Evolutionary conservation across 2,797 vertebrate genomes (phyloP).

Genomic region (Schizopygopsis malacanthus): DNA sequence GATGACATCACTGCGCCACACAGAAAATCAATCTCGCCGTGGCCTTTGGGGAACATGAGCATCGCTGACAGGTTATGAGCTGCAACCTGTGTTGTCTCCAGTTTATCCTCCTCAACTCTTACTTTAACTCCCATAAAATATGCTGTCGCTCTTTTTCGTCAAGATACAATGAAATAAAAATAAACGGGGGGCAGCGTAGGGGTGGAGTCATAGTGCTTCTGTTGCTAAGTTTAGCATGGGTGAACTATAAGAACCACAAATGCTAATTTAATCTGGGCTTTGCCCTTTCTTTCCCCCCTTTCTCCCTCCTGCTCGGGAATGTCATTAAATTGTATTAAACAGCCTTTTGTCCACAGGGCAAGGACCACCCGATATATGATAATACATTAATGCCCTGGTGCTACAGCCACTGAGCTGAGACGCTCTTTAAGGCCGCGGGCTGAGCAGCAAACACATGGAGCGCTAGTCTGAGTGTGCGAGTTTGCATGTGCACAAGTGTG

Average conservation of each 20-base stretch:
- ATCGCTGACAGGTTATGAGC: constrained; percentile 78
- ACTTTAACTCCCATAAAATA: constrained; percentile 1
- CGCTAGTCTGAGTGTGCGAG: constrained; percentile 79
- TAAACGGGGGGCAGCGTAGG: background rate
- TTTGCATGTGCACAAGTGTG: constrained; percentile 57
- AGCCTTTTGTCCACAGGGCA: constrained; percentile 99
- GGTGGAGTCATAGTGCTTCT: constrained; percentile 80
- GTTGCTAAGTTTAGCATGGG: constrained; percentile 88
- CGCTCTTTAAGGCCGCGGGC: constrained; percentile 83
- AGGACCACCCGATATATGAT: constrained; percentile 99
- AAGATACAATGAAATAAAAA: background rate
- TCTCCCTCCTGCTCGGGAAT: constrained; percentile 91
- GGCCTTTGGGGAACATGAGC: constrained; percentile 85
- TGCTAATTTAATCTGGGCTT: constrained; percentile 94
- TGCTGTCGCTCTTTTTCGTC: background rate
- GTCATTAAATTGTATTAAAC: constrained; percentile 99
- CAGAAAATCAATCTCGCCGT: constrained; percentile 89
- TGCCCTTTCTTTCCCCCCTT: constrained; percentile 75
- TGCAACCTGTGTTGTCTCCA: constrained; percentile 39
- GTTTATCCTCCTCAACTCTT: constrained; percentile 37
- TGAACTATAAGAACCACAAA: constrained; percentile 94
- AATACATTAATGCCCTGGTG: constrained; percentile 97
- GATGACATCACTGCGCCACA: constrained; percentile 89
- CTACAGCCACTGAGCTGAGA: constrained; percentile 95
- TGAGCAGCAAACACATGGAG: constrained; percentile 83